Evolutionary conservation across 2,888 invertebrate genomes (phyloP).

Genomic region (Pomacea canaliculata): DNA sequence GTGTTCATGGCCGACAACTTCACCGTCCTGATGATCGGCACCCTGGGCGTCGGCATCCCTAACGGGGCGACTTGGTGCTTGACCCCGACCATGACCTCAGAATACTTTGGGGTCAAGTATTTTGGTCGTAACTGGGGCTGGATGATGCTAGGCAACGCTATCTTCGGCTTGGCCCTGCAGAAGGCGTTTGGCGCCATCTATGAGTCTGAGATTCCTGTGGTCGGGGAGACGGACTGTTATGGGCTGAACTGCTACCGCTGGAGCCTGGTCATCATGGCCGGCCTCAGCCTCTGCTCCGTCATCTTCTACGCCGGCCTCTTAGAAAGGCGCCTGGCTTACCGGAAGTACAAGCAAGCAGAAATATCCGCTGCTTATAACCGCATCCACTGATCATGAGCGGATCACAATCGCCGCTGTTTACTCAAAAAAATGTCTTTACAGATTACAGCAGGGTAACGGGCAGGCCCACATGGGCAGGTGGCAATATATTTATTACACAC

Average conservation of each 20-base stretch:
- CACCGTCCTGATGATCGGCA: conserved; percentile 40
- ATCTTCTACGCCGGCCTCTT: conserved; percentile 47
- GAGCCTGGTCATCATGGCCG: conserved; percentile 53
- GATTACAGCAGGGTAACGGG: too few species aligned
- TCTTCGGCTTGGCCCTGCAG: conserved; percentile 48
- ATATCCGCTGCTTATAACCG: not conserved
- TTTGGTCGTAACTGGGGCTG: conserved; percentile 58
- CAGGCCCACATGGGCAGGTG: too few species aligned
- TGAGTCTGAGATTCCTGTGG: conserved; percentile 42
- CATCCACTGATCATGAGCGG: not conserved
- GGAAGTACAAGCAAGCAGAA: not conserved
- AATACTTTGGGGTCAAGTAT: conserved; percentile 56
- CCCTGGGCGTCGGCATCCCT: conserved; percentile 49
- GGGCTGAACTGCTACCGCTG: conserved; percentile 53
- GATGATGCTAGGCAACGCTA: conserved; percentile 54
- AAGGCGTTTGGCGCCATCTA: conserved; percentile 51
- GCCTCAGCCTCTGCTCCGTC: conserved; percentile 47
- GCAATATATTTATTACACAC: too few species aligned
- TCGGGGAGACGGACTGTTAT: conserved; percentile 46
- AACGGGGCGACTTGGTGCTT: conserved; percentile 58
- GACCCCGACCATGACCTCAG: conserved; percentile 57
- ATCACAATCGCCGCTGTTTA: too few species aligned
- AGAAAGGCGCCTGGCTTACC: conserved; percentile 31
- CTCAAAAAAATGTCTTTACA: too few species aligned
- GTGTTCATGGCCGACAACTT: conserved; percentile 47